These are phyloP conservation scores for Solenopsis invicta DNA, from an alignment of 1,140 invertebrate species.

Conservation along the genomic window DNA sequence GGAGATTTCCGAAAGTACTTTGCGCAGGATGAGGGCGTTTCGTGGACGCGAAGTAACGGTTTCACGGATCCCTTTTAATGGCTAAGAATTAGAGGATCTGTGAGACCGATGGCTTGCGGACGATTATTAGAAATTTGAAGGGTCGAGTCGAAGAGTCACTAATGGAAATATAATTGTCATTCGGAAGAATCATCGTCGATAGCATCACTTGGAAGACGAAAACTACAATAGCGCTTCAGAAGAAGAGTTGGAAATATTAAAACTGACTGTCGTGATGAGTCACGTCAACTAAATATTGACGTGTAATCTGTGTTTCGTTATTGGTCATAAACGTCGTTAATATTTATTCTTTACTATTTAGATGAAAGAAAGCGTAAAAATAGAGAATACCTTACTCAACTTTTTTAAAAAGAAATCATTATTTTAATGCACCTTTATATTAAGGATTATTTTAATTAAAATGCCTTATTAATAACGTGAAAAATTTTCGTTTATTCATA, in stretches of 20 bases:
- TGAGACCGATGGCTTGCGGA: slow-evolving; percentile 74
- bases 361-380: background rate
- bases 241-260: slow-evolving; percentile 20
- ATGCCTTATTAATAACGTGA: background rate
- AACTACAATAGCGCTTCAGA: slow-evolving; percentile 14
- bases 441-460: background rate
- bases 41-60: slow-evolving; percentile 62
- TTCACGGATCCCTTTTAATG: slow-evolving; percentile 76
- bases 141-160: slow-evolving; percentile 71
- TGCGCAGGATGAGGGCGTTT: slow-evolving; percentile 62
- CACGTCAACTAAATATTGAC: slow-evolving; percentile 15
- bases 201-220: slow-evolving; percentile 8
- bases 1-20: slow-evolving; percentile 55
- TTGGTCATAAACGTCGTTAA: background rate
- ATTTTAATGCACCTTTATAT: background rate
- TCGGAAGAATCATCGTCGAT: slow-evolving; percentile 59
- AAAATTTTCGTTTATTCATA: slow-evolving; percentile 14
- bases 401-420: slow-evolving; percentile 3
- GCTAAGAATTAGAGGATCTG: slow-evolving; percentile 77
- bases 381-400: background rate
- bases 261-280: slow-evolving; percentile 3
- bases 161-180: slow-evolving; percentile 83
- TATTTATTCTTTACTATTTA: background rate
- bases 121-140: slow-evolving; percentile 80
- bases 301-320: background rate